A percentile compares a stretch with the other conserved stretches of the same genome.
Conservation (phyloP, 2,797 vertebrate species). For the Echiichthys vipera region DNA sequence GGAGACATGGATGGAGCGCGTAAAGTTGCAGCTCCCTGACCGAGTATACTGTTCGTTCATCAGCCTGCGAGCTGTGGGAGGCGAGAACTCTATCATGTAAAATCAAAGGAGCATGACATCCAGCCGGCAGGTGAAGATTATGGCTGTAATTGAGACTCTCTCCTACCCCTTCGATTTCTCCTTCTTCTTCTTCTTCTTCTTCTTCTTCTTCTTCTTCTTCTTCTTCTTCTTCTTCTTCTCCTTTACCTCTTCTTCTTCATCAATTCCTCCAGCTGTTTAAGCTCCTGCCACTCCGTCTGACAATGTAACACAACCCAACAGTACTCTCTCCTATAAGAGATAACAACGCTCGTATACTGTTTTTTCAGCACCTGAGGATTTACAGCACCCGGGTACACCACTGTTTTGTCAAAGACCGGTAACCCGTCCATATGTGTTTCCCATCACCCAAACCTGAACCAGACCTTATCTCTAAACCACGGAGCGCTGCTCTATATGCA, state of each 20-base stretch:
- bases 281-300: too few species aligned
- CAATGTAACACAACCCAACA: too few species aligned
- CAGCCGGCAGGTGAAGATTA: constrained; percentile 47
- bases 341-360: too few species aligned
- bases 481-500: too few species aligned
- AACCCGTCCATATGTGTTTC: too few species aligned
- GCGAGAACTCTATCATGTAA: constrained; percentile 8
- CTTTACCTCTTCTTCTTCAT: neutral
- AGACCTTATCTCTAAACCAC: too few species aligned
- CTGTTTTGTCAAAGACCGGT: too few species aligned
- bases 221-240: neutral
- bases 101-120: constrained; percentile 20
- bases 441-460: too few species aligned
- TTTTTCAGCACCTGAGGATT: too few species aligned
- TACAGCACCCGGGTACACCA: too few species aligned
- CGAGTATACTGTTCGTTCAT: constrained; percentile 47
- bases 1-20: neutral
- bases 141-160: constrained; percentile 15
- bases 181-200: neutral
- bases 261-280: neutral
- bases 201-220: neutral
- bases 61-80: constrained; percentile 9
- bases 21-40: constrained; percentile 49
- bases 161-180: neutral
- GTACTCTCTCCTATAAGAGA: too few species aligned